A percentile compares a stretch with the other conserved stretches of the same genome.
These are phyloP conservation scores for Erebia aethiops DNA, from an alignment of 2,888 invertebrate species.

Conservation along the genomic window DNA sequence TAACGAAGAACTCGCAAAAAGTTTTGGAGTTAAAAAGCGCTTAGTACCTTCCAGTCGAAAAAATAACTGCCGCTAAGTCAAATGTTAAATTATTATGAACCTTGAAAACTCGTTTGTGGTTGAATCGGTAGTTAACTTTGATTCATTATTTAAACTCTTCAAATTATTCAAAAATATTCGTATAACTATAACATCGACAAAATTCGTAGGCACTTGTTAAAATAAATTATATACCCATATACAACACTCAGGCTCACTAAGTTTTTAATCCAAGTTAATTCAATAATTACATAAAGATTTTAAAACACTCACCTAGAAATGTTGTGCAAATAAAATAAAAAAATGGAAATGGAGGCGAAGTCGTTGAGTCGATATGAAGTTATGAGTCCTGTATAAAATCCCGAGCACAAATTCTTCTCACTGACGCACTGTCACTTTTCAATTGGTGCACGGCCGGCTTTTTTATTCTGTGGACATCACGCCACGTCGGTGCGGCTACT, in stretches of 20 bases:
- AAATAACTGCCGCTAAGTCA: background rate
- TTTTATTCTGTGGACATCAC: conserved; percentile 56
- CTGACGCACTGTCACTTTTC: conserved; percentile 76
- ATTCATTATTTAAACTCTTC: conserved; percentile 14
- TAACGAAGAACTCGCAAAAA: conserved; percentile 17
- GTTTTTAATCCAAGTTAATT: conserved; percentile 1
- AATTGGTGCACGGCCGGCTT: conserved; percentile 64
- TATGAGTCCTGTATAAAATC: conserved; percentile 57
- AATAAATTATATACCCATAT: background rate
- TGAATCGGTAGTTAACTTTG: conserved; percentile 26
- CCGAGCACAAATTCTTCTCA: conserved; percentile 68
- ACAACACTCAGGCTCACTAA: background rate
- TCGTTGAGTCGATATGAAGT: conserved; percentile 55
- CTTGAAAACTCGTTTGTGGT: conserved; percentile 37
- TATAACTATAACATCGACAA: background rate
- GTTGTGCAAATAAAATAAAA: conserved; percentile 57
- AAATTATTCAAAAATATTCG: conserved; percentile 11
- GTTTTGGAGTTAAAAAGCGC: background rate
- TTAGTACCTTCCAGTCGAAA: background rate
- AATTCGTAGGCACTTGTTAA: background rate
- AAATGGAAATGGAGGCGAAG: conserved; percentile 30
- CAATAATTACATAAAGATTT: conserved; percentile 17
- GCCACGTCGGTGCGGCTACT: conserved; percentile 55
- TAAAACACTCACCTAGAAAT: conserved; percentile 45
- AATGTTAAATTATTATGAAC: conserved; percentile 29